Evolutionary conservation across 1,140 invertebrate genomes (phyloP), one percentile per base, ranked within the genome.

Genomic region (Zaprionus camerounensis): DNA sequence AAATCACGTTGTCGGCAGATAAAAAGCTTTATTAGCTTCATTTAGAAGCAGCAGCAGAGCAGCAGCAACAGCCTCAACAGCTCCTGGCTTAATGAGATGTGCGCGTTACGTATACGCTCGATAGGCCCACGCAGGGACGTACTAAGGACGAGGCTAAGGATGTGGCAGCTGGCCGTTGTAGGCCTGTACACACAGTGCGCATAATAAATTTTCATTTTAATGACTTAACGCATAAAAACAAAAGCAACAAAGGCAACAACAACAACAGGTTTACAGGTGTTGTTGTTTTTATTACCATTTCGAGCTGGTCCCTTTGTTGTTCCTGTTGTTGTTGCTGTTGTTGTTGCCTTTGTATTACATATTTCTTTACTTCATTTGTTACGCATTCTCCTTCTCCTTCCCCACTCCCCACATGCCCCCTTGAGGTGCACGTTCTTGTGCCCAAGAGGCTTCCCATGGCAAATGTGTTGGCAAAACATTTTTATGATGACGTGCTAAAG

Each of bases 161-260:
- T 22, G 13, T n/a, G 63, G 53, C 59, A 68, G 28, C 24, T n/a
- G 38, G 44, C 36, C 58, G 22, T 31, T 17, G 72, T 70, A 61
- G 72, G 61, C 34, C 44, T 34, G 31, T 34, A 57, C 64, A 74
- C 63, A 82, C 53, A 61, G 34, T 71, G 75, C 78, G 85, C 81
- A 88, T 88, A 88, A 88, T 88, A 88, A 88, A 88, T 88, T 88
- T 85, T 88, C 84, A 88, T 88, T 88, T 88, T 88, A 88, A 88
- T 88, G 84, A 88, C 84, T 88, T 88, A 84, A 84, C 84, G 84
- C 84, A 88, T 88, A 90, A 88, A 88, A 84, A 78, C 81, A 88
- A 88, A 46, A 86, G 78, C 69, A 68, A 63, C 36, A 79, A 46
- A 31, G 71, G 63, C 15, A 63, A 53, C 44, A 72, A 41, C 51